Evolutionary conservation across 2,888 invertebrate species (phyloP), one percentile per base, ranked within the genome.

Genomic region (Spatulosminthurus flaviceps): DNA sequence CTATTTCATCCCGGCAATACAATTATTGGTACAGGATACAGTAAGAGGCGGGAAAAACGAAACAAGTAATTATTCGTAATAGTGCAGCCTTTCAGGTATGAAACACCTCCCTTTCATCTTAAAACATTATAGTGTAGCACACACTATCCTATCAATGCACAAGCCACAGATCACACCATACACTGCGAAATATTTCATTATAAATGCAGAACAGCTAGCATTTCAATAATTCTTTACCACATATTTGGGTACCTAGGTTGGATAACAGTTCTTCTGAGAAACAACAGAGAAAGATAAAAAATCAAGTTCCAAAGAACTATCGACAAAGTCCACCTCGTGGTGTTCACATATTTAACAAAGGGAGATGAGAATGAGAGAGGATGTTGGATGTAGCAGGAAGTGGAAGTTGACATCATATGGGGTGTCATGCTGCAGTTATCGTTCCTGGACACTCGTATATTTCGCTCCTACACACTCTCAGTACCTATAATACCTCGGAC

Each of bases 351-450:
- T 34, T 9, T 9, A 34, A 7, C 5, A 9, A 34, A 34, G 34
- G 34, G 34, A 4, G 34, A 34, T 34, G 34, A n/a, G 51, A 16
- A 34, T 34, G 34, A n/a, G 51, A 16, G n/a, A 51, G 51, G 51
- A 51, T 51, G 51, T 51, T 51, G 51, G n/a, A n/a, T n/a, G n/a
- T n/a, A 77, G 74, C 73, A 81, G 82, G 82, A 82, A 83, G 81
- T 81, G 83, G 83, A 83, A 83, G 83, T 82, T 81, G 81, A 81
- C 81, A 83, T 80, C 81, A 81, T 78, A 79, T 79, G 78, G 79
- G 74, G 79, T 81, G 82, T 81, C 77, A 80, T 69, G 71, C 81
- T 80, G 80, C 80, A 81, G 81, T 83, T 83, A 83, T 83, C 83
- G 82, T 79, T 81, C 81, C 81, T 83, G 82, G 82, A 82, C 83